Evolutionary conservation across 2,888 invertebrate genomes (phyloP).

Genomic region (Spilosoma lubricipeda): DNA sequence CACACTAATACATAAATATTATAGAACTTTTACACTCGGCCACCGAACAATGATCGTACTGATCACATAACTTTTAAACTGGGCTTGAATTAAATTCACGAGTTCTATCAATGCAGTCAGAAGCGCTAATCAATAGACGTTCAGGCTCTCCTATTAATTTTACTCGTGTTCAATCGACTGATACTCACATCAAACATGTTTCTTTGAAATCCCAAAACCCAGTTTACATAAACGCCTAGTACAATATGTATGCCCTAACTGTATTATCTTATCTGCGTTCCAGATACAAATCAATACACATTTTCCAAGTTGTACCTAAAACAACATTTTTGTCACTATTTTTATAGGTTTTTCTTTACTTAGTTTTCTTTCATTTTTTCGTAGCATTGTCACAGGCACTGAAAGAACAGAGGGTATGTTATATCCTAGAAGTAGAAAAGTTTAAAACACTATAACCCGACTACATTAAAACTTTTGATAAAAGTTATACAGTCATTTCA

Average conservation of each 20-base stretch:
- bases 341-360: no score
- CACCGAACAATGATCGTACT: no score
- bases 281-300: constrained; percentile 41
- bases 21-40: no score
- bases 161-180: neutral
- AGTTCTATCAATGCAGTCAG: neutral
- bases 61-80: neutral
- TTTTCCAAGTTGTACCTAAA: constrained; percentile 19
- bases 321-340: constrained; percentile 12
- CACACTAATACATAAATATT: no score
- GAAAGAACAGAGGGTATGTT: no score
- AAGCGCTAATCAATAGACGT: neutral
- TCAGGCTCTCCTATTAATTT: neutral
- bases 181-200: neutral
- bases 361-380: no score
- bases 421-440: no score
- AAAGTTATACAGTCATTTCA: no score
- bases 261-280: constrained; percentile 36
- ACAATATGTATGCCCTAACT: neutral
- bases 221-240: constrained; percentile 13
- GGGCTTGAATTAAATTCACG: neutral
- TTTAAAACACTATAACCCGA: no score
- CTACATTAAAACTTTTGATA: no score
- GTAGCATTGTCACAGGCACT: no score
- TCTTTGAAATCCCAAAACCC: constrained; percentile 1